These are phyloP conservation scores for Fissipunctia ypsillon DNA, from an alignment of 2,888 invertebrate genomes.

Conservation along the genomic window DNA sequence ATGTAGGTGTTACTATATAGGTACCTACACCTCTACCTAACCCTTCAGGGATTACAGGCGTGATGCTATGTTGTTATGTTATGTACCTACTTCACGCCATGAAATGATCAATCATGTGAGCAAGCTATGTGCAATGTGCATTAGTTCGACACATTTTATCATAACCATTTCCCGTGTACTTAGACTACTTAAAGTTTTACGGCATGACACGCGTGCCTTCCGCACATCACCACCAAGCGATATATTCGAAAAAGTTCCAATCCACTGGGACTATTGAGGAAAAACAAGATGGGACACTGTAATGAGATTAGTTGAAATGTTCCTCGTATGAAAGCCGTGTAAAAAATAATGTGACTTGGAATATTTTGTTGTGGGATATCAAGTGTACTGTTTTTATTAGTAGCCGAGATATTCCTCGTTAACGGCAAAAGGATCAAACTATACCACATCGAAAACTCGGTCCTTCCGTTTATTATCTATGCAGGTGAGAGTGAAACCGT, in stretches of 20 bases:
- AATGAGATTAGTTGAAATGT: conserved; percentile 25
- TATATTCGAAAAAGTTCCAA: conserved; percentile 40
- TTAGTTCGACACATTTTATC: conserved; percentile 25
- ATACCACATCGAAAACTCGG: too few relatives aligned
- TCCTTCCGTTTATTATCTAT: neutral
- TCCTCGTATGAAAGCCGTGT: neutral
- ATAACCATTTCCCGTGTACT: neutral
- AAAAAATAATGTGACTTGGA: neutral
- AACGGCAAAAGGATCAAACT: neutral
- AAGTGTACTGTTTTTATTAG: neutral
- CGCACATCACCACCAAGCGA: conserved; percentile 49
- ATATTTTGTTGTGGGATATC: neutral
- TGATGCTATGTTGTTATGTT: too few relatives aligned
- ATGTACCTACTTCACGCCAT: too few relatives aligned
- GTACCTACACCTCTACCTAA: neutral
- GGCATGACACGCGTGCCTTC: neutral
- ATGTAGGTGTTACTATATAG: too few relatives aligned
- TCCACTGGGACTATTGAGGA: conserved; percentile 16
- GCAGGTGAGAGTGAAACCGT: neutral
- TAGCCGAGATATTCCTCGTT: neutral
- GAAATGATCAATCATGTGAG: too few relatives aligned
- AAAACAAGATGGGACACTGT: conserved; percentile 35
- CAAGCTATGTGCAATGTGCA: too few relatives aligned
- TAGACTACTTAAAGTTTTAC: conserved; percentile 21
- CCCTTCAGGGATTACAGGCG: neutral